Conservation (phyloP, 2,113 vertebrate species). For the Lycaon pictus region DNA sequence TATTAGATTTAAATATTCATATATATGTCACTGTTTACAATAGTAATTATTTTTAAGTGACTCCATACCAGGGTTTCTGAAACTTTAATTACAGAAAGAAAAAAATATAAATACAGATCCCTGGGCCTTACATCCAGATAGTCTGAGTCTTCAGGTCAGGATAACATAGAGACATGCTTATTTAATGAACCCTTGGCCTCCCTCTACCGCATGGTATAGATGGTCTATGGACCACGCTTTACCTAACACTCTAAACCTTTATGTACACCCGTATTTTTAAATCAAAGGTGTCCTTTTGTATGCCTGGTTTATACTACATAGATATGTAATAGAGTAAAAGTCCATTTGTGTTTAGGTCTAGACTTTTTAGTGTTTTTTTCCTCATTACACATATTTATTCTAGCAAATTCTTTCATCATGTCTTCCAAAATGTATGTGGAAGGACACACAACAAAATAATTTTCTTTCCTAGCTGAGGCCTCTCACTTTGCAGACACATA, state of each 20-base stretch:
- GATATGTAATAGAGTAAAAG: not conserved
- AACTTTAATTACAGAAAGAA: not conserved
- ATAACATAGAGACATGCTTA: not conserved
- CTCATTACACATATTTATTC: not conserved
- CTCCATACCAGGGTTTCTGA: not conserved
- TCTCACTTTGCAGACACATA: conserved; percentile 29
- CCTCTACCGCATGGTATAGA: accelerated
- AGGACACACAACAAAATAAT: not conserved
- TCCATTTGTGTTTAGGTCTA: not conserved
- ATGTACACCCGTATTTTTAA: not conserved
- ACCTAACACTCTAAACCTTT: not conserved
- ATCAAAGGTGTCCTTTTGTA: not conserved
- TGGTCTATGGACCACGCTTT: not conserved
- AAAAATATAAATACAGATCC: not conserved
- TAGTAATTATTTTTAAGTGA: not conserved
- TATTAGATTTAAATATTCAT: not conserved
- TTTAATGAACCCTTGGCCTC: not conserved
- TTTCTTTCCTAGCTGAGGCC: accelerated
- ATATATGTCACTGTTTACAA: not conserved
- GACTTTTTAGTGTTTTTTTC: not conserved
- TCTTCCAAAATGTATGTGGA: not conserved
- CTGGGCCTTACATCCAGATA: not conserved
- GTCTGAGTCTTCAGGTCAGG: not conserved
- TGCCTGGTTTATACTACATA: not conserved
- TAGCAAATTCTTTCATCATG: not conserved